Conservation (phyloP, 2,797 vertebrate species). For the Euthynnus affinis region DNA sequence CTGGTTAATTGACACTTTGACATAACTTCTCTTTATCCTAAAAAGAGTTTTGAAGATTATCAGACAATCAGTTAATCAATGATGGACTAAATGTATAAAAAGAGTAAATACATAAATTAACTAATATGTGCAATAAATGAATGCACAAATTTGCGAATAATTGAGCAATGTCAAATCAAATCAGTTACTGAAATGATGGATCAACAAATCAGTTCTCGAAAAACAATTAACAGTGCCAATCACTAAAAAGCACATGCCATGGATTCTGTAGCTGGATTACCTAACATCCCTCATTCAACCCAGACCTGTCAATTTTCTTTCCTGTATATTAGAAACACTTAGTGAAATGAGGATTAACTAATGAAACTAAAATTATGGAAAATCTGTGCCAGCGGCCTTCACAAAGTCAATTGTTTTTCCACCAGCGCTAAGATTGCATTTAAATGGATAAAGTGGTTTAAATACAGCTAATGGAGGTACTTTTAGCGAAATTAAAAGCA, state of each 20-base stretch:
- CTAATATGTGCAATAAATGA: background rate
- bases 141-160: background rate
- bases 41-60: background rate
- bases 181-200: constrained; percentile 12
- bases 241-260: constrained; percentile 20
- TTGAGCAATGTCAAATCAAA: background rate
- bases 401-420: constrained; percentile 69
- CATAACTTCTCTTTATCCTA: background rate
- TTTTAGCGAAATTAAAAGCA: constrained; percentile 77
- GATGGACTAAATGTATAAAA: background rate
- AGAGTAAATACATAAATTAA: background rate
- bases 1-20: background rate
- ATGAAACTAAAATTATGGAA: constrained; percentile 51
- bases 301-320: constrained; percentile 55
- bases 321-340: constrained; percentile 58
- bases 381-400: constrained; percentile 39
- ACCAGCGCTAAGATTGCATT: constrained; percentile 58
- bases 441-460: constrained; percentile 71
- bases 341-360: constrained; percentile 69
- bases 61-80: background rate
- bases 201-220: constrained; percentile 27
- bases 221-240: constrained; percentile 38
- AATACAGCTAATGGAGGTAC: constrained; percentile 73
- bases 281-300: constrained; percentile 23
- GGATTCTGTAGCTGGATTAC: constrained; percentile 44